Conservation (phyloP, 2,888 invertebrate genomes). For the Acanthosepion esculentum region DNA sequence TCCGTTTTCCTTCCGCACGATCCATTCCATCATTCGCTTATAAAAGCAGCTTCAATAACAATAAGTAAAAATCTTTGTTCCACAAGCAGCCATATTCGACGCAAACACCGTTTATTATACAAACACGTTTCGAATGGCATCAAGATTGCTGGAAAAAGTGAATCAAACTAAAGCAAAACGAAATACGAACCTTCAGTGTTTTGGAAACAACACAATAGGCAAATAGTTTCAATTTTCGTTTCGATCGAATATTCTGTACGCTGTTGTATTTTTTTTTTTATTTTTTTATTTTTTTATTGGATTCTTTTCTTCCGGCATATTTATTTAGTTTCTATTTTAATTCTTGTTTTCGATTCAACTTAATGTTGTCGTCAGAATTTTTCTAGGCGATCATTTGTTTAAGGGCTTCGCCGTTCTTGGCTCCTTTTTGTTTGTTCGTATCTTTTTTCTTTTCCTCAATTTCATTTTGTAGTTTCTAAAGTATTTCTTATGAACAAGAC, state of each 20-base stretch:
- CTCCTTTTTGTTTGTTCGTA: neutral
- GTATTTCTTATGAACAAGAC: neutral
- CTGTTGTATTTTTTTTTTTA: too few species aligned
- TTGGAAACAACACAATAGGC: neutral
- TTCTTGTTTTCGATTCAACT: neutral
- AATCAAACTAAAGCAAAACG: neutral
- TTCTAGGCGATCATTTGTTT: neutral
- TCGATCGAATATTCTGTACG: neutral
- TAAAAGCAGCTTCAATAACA: neutral
- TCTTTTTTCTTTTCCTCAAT: neutral
- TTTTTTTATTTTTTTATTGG: neutral
- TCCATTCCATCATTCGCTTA: neutral
- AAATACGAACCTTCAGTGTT: neutral
- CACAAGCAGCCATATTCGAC: neutral
- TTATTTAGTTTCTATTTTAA: neutral
- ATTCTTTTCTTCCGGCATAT: neutral
- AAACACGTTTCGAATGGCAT: neutral
- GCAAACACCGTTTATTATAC: neutral
- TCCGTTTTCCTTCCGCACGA: neutral
- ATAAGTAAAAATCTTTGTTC: neutral
- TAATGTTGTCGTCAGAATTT: neutral
- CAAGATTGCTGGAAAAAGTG: neutral
- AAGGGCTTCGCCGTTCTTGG: neutral
- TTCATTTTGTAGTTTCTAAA: neutral
- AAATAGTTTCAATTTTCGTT: slow-evolving; percentile 4